Conservation (phyloP, 2,888 invertebrate species). For the Lobophora halterata region DNA sequence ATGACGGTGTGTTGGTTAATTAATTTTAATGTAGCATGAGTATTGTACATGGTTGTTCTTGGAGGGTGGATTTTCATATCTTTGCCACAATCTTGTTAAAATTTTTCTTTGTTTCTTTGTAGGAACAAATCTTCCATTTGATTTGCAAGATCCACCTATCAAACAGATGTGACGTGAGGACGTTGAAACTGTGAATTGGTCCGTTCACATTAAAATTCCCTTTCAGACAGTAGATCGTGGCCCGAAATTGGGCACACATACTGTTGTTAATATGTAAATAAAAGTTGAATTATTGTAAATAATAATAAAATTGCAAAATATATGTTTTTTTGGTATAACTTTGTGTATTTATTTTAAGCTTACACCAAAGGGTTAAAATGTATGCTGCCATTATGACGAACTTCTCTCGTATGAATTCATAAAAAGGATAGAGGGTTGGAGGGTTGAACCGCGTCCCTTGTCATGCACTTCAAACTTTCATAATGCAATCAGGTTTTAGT, state of each 20-base stretch:
- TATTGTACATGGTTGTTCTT: conserved; percentile 42
- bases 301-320: conserved; percentile 78
- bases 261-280: conserved; percentile 81
- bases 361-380: background rate
- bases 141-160: conserved; percentile 23
- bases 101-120: conserved; percentile 41
- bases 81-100: conserved; percentile 48
- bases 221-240: conserved; percentile 66
- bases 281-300: conserved; percentile 80
- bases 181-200: conserved; percentile 17
- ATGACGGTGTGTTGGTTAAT: conserved; percentile 60
- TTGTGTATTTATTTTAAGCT: conserved; percentile 40
- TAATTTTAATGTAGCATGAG: conserved; percentile 59
- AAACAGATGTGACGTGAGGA: conserved; percentile 11
- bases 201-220: conserved; percentile 53
- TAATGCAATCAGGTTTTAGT: too few species aligned
- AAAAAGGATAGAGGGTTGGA: too few species aligned
- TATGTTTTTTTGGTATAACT: conserved; percentile 77
- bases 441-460: too few species aligned
- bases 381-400: too few species aligned
- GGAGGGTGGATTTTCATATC: conserved; percentile 38
- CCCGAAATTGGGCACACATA: conserved; percentile 58
- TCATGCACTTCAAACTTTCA: too few species aligned
- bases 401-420: too few species aligned
- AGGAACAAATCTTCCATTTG: conserved; percentile 1